Base-by-base conservation (phyloP, 2,797 vertebrate species). In the Heterohyrax brucei region DNA sequence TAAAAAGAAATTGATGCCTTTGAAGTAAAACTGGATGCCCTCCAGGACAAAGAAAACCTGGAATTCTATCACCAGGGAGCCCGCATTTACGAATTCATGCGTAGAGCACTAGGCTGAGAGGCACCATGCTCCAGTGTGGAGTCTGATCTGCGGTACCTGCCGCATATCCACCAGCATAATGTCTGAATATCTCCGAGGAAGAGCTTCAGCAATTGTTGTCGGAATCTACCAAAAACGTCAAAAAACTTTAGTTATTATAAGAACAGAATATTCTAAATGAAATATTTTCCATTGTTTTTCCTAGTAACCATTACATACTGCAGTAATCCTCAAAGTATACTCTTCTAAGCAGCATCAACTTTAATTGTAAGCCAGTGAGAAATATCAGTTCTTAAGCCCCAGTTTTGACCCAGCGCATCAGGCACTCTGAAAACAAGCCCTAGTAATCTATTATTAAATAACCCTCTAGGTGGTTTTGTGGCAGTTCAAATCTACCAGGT, bases 171-270 rank as follows among this genome's bases (percentile, higher is more conserved):
- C 53, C 48, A 90, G 28, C 2, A 50, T 24, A 18, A 72, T 14
- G 16, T 39, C 80, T 78, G 6, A 46, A 64, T 56, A 16, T 86
- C 68, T 75, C 87, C 68, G 93, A 95, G 10, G 13, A 92, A 93
- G 33, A 90, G 56, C 89, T 73, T 64, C 76, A 87, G 39, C 5
- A 26, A 81, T 3, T 18, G 44, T 28, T 79, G 30, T 85, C 87
- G 12, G 10, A 56, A 91, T 87, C 26, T 50, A 78, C 39, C 96
- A 86, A 89, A 95, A 95, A 22, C n/a, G 10, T 30, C 0, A 79
- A 93, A 8, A 91, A 73, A 46, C 8, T 12, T 82, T 91, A 46
- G 22, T 50, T 87, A 89, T 82, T 72, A 30, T 14, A 77, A 91
- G 0, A 91, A 18, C 5, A 87, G n/a, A 91, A 50, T n/a, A 93